Conservation (phyloP, 2,113 vertebrate species). For the Pomatostomus ruficeps region DNA sequence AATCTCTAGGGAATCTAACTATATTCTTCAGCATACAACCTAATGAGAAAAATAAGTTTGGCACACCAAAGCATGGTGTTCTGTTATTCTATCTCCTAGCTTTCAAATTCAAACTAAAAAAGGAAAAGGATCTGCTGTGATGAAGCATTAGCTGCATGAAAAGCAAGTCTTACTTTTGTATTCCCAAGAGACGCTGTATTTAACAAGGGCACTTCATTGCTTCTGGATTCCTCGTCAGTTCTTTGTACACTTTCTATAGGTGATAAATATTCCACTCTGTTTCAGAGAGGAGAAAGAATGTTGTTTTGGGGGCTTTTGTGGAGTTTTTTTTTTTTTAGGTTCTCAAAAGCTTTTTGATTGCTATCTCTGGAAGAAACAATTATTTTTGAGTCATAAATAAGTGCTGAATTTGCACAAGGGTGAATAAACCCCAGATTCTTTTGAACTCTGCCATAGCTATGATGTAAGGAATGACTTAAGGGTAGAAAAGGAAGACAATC, state of each 20-base stretch:
- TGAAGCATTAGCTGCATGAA: slow-evolving; percentile 29
- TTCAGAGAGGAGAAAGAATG: not conserved
- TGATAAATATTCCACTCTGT: not conserved
- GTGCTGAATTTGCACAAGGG: not conserved
- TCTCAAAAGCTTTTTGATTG: not conserved
- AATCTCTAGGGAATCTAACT: slow-evolving; percentile 40
- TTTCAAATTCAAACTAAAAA: slow-evolving; percentile 10
- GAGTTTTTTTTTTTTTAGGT: not conserved
- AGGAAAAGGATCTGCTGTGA: not conserved
- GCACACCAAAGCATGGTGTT: slow-evolving; percentile 28
- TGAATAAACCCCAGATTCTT: not conserved
- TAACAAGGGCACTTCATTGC: slow-evolving; percentile 5
- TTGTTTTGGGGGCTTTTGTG: fast-evolving
- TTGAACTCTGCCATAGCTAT: not conserved
- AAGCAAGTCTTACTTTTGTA: not conserved
- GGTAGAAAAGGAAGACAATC: not conserved
- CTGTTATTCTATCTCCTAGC: slow-evolving; percentile 43
- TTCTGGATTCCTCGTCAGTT: slow-evolving; percentile 12
- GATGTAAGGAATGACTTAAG: not conserved
- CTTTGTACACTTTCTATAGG: not conserved
- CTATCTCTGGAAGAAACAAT: not conserved
- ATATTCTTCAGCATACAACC: slow-evolving; percentile 40
- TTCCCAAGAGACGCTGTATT: slow-evolving; percentile 21
- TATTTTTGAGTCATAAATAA: not conserved
- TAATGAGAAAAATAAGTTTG: slow-evolving; percentile 61